Base-by-base conservation (phyloP, 2,113 vertebrate species). In the Hypomesus transpacificus region DNA sequence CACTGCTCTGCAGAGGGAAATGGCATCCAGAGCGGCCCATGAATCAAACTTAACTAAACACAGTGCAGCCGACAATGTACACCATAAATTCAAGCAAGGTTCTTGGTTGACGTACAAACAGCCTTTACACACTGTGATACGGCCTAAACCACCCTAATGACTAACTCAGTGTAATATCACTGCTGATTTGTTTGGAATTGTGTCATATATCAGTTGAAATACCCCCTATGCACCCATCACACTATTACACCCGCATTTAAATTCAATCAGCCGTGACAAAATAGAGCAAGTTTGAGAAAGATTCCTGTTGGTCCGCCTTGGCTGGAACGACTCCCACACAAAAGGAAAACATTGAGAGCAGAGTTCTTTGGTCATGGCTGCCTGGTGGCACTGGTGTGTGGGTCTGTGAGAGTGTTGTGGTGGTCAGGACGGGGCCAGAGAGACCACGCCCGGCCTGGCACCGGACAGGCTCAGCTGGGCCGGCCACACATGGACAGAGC, bases 401-500 rank as follows among this genome's bases (percentile, higher is more conserved):
- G 75, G 66, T 75, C 53, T 76, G 75, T 66, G 58, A 16, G 68
- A 60, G 74, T 67, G 76, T 78, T 80, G 64, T 71, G 34, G 54
- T 74, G 71, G 69, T 83, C 71, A 66, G 65, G 65, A 68, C 67
- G 46, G 64, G 53, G 62, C 73, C 81, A 83, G 66, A 74, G 74
- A 78, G 87, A 92, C 89, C 72, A 84, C 71, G 60, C 54, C 69
- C 66, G 74, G 73, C 70, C n/a, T 20, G 0, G 39, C 1, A 0
- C 63, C 22, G 76, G 78, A 75, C 76, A 80, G 85, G 9, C 28
- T 70, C 73, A 81, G 67, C 69, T 83, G 77, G 59, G 58, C 61
- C 1, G 78, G 78, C 87, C 82, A 83, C 84, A 90, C 67, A 84
- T 77, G 75, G 65, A 3, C 69, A 68, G 51, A 70, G 73, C 57